These are phyloP conservation scores for Drosophila colorata DNA, from an alignment of 2,888 invertebrate species.

Conservation along the genomic window DNA sequence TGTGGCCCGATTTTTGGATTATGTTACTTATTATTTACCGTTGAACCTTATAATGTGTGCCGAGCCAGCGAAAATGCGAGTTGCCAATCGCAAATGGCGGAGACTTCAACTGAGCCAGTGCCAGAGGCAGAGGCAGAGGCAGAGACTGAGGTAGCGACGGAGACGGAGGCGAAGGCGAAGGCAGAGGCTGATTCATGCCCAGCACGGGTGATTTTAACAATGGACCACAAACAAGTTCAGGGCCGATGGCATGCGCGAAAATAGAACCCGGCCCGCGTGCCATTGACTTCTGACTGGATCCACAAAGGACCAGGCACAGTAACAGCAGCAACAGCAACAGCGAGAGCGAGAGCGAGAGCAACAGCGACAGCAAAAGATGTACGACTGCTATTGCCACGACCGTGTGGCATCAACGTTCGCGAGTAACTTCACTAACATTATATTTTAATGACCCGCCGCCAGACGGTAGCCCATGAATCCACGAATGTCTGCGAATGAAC, in stretches of 20 bases:
- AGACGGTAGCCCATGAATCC: slow-evolving; percentile 27
- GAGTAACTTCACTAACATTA: slow-evolving; percentile 39
- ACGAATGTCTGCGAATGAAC: slow-evolving; percentile 43
- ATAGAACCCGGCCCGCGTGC: slow-evolving; percentile 52
- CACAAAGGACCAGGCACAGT: slow-evolving; percentile 52
- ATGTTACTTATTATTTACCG: slow-evolving; percentile 6
- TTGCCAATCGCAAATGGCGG: background rate
- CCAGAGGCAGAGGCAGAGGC: background rate
- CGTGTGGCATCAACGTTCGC: slow-evolving; percentile 35
- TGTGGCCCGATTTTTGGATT: no score
- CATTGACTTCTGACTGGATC: slow-evolving; percentile 51
- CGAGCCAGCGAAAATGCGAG: background rate
- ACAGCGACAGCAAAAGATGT: slow-evolving; percentile 35
- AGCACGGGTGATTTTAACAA: slow-evolving; percentile 19
- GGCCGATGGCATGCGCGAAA: slow-evolving; percentile 66
- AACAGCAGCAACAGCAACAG: background rate
- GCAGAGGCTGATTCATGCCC: slow-evolving; percentile 30
- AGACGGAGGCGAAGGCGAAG: background rate
- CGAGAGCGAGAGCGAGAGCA: no score
- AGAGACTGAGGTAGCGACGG: background rate
- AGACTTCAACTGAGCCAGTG: background rate
- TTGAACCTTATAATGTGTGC: slow-evolving; percentile 5
- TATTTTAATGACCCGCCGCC: slow-evolving; percentile 58
- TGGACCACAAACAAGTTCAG: slow-evolving; percentile 65
- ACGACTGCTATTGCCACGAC: slow-evolving; percentile 37